Evolutionary conservation across 1,140 invertebrate genomes (phyloP), one percentile per base, ranked within the genome.

Genomic region (Hyposmocoma kahamanoa): DNA sequence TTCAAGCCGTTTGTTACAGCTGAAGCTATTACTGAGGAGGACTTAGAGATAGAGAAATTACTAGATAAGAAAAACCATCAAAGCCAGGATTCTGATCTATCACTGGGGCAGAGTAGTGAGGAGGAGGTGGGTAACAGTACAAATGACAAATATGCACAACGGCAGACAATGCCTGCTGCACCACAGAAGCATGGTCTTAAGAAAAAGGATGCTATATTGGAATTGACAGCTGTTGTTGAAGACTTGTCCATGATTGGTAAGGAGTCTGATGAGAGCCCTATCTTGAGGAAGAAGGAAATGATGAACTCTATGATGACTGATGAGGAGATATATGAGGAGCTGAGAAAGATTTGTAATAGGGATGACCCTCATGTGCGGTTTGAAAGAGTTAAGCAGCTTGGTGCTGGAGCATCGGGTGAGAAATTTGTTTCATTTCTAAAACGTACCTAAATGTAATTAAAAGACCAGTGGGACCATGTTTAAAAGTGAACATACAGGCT

Each of bases 251-350:
- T 81, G 13, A 84, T 87, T 36, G 79, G 73, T 21, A 70, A 67
- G 41, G 80, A 84, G 1, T 64, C 65, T 17, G 77, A 73, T 57
- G 87, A 66, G 57, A 90, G 76, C 63, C 89, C 88, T 6, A 89
- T 90, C 54, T 61, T 87, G 47, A 77, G 91, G 63, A 79, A 89
- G 77, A 88, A 90, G 68, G 88, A 91, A 72, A 84, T 84, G 51
- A 66, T 72, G 5, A 78, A 79, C 50, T 63, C 84, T 0, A 88
- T 86, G 56, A 67, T 94, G 54, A 91, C 87, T 22, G 96, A 98
- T 76, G 92, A 94, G 50, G 94, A 98, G 84, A 91, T 98, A 11
- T 93, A 96, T 79, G 91, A 91, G 26, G 94, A 96, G 72, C 88
- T 99, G 61, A 87, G 90, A 78, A 87, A 90, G 69, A 92, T 95